Evolutionary conservation across 2,797 vertebrate genomes (phyloP).

Genomic region (Hydrolagus colliei): DNA sequence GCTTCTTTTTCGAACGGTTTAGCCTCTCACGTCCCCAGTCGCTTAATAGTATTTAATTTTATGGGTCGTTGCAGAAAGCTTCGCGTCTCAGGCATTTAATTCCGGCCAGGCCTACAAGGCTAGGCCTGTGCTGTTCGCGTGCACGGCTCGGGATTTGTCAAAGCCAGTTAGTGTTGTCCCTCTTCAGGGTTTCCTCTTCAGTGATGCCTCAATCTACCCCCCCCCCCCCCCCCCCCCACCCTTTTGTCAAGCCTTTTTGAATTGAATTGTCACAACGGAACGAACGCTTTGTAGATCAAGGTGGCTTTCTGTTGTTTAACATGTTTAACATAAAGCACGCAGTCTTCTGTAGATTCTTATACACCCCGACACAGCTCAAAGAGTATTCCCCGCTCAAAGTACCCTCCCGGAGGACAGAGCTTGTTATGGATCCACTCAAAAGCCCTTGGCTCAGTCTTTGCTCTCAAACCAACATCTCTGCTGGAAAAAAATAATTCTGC

Average conservation of each 20-base stretch:
- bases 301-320: background rate
- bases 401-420: background rate
- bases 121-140: background rate
- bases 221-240: background rate
- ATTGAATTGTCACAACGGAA: background rate
- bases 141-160: background rate
- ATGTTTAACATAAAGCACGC: background rate
- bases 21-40: background rate
- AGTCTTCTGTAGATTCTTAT: background rate
- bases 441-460: background rate
- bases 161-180: background rate
- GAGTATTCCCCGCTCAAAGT: background rate
- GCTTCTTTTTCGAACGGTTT: background rate
- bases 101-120: background rate
- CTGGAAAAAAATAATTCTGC: background rate
- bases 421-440: background rate
- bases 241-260: background rate
- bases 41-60: background rate
- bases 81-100: background rate
- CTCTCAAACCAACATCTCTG: background rate
- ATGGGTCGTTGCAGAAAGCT: background rate
- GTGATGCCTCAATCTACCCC: background rate
- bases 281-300: background rate
- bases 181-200: background rate
- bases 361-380: slow-evolving; percentile 6